phyloP scores from a whole-genome alignment of 2,113 vertebrate species.

The Odontophorus gujanensis region DNA sequence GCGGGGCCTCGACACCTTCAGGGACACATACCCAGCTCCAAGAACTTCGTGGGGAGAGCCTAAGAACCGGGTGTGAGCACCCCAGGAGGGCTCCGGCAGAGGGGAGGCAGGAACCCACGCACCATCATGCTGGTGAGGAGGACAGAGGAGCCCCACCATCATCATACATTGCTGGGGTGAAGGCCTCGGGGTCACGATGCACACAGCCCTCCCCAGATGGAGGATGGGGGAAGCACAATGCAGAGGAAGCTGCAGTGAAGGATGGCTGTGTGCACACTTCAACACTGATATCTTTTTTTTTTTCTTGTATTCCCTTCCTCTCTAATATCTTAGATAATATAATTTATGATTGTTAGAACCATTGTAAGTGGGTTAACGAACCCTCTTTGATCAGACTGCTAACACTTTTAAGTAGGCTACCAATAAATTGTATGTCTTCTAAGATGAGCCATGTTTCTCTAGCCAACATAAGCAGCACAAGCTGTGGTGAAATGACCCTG shows the following conservation, averaged over 20 bases:
- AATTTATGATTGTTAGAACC: neutral
- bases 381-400: neutral
- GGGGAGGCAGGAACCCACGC: neutral
- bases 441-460: neutral
- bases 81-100: neutral
- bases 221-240: neutral
- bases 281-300: neutral
- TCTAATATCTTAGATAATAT: neutral
- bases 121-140: neutral
- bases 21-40: fast-evolving
- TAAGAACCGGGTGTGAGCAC: fast-evolving
- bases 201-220: neutral
- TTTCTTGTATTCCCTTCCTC: neutral
- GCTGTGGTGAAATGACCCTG: neutral
- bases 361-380: neutral
- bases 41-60: fast-evolving
- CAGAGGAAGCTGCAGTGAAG: neutral
- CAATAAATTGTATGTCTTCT: constrained; percentile 31
- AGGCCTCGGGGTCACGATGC: neutral
- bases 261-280: neutral
- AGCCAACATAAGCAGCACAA: neutral
- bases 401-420: neutral
- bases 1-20: neutral
- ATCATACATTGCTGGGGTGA: fast-evolving
- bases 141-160: fast-evolving